Percentiles rank a stretch among this genome's conserved stretches.
phyloP scores from a whole-genome alignment of 2,797 vertebrate species.

The Peromyscus melanophrys region DNA sequence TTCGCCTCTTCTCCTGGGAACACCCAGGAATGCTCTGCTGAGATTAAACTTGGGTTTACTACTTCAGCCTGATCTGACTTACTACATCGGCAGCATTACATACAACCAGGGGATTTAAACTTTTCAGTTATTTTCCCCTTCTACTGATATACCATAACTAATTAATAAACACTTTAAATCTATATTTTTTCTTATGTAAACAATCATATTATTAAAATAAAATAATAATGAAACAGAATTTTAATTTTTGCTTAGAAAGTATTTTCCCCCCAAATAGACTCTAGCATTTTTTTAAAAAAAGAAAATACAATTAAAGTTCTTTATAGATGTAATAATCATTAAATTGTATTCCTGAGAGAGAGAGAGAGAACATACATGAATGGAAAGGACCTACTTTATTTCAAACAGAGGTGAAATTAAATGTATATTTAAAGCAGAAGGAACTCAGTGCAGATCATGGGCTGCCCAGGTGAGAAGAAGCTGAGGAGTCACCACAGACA shows the following conservation, averaged over 20 bases:
- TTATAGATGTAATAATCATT: neutral
- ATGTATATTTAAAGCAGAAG: neutral
- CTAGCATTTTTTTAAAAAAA: neutral
- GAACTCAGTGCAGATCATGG: neutral
- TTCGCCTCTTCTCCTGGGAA: too few relatives aligned
- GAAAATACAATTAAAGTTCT: neutral
- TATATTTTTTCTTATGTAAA: neutral
- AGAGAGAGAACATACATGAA: neutral
- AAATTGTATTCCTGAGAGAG: neutral
- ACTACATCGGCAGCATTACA: too few relatives aligned
- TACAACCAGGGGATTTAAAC: too few relatives aligned
- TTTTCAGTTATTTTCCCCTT: neutral
- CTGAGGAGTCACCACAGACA: neutral
- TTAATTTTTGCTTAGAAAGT: conserved; percentile 22
- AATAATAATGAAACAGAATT: conserved; percentile 22
- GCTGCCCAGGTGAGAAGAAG: neutral
- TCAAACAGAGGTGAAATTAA: conserved; percentile 1
- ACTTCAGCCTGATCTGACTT: too few relatives aligned
- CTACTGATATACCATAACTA: neutral
- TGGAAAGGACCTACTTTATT: neutral
- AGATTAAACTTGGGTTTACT: too few relatives aligned
- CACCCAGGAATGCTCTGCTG: too few relatives aligned
- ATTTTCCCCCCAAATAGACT: conserved; percentile 27
- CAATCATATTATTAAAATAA: conserved; percentile 30
- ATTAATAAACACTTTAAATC: neutral